phyloP scores from a whole-genome alignment of 2,888 invertebrate genomes.

The Tuberolachnus salignus region DNA sequence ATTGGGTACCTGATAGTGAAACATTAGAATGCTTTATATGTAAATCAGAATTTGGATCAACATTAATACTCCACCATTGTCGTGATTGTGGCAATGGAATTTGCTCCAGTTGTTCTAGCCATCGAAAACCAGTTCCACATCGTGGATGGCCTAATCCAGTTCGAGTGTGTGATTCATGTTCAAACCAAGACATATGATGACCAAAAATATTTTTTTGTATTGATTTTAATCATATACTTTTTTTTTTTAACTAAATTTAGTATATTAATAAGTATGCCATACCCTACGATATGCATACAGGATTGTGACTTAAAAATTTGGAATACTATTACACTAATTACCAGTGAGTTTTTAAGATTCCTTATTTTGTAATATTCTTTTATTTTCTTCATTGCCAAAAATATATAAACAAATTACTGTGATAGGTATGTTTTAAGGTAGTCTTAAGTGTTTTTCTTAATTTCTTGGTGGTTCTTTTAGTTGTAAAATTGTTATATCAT shows the following conservation, averaged over 20 bases:
- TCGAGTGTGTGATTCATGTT: constrained; percentile 77
- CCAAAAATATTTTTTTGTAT: background rate
- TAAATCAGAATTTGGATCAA: constrained; percentile 65
- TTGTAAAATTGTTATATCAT: constrained; percentile 28
- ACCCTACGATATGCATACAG: background rate
- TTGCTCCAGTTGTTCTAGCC: constrained; percentile 71
- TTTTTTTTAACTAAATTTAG: background rate
- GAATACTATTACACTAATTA: constrained; percentile 4
- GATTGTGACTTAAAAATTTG: constrained; percentile 22
- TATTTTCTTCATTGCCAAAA: constrained; percentile 48
- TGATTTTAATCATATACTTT: background rate
- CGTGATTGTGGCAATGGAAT: constrained; percentile 76
- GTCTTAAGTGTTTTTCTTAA: constrained; percentile 43
- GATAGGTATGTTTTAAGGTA: constrained; percentile 51
- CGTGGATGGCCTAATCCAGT: constrained; percentile 75
- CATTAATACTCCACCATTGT: constrained; percentile 69
- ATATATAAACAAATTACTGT: constrained; percentile 50
- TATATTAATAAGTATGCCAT: background rate
- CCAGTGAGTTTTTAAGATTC: constrained; percentile 25
- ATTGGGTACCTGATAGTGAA: constrained; percentile 80
- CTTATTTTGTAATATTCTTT: background rate
- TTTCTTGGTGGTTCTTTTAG: constrained; percentile 49
- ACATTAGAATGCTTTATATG: constrained; percentile 73
- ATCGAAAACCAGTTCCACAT: constrained; percentile 72
- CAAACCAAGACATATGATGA: constrained; percentile 58